Conservation (phyloP, 2,888 invertebrate species). For the Acanthococcus lagerstroemiae region DNA sequence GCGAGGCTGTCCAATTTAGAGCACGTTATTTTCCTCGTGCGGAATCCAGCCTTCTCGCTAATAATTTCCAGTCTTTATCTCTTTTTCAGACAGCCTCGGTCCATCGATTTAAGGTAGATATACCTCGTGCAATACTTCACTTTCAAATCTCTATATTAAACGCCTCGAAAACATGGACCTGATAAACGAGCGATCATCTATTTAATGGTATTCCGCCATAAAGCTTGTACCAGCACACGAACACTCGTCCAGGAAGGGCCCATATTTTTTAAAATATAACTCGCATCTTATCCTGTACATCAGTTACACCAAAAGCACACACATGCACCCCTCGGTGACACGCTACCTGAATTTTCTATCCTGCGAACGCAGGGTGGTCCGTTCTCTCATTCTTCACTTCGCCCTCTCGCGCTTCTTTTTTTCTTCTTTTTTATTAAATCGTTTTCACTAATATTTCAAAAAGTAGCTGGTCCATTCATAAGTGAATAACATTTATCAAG, state of each 20-base stretch:
- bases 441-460: constrained; percentile 9
- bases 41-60: no score
- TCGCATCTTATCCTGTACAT: constrained; percentile 9
- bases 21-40: no score
- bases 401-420: not conserved
- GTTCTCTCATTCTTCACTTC: constrained; percentile 7
- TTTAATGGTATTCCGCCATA: constrained; percentile 1
- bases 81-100: no score
- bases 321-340: constrained; percentile 12
- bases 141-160: constrained; percentile 16
- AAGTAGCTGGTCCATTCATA: constrained; percentile 9
- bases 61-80: no score
- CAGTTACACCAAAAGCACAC: constrained; percentile 2
- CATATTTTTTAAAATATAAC: constrained; percentile 4
- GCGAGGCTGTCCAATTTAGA: no score
- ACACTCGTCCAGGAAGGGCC: not conserved
- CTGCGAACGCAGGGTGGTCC: constrained; percentile 10
- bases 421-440: not conserved
- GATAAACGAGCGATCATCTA: constrained; percentile 13
- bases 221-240: not conserved
- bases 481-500: constrained; percentile 11
- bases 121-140: not conserved
- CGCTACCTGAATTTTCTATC: constrained; percentile 17
- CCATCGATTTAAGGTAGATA: not conserved
- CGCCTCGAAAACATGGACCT: constrained; percentile 1